Evolutionary conservation across 2,888 invertebrate genomes (phyloP).

Genomic region (Lithosia quadra): DNA sequence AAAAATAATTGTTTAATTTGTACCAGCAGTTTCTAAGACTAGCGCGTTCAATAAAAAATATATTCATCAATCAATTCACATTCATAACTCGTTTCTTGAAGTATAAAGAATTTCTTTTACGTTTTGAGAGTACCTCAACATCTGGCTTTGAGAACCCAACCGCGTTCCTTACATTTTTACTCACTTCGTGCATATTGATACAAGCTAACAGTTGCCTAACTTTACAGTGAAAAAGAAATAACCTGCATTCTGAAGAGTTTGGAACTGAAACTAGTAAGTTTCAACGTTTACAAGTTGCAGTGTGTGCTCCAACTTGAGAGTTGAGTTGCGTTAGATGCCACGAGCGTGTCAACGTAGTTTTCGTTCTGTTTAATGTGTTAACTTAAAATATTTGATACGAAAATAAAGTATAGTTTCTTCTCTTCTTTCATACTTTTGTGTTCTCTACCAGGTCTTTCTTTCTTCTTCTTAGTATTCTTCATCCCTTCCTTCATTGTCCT

Average conservation of each 20-base stretch:
- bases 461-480: too few relatives aligned
- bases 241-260: constrained; percentile 8
- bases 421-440: too few relatives aligned
- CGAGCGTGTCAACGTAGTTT: constrained; percentile 19
- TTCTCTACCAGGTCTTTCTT: too few relatives aligned
- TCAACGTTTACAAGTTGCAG: constrained; percentile 25
- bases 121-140: not conserved
- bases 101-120: not conserved
- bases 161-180: not conserved
- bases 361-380: not conserved
- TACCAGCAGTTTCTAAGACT: too few relatives aligned
- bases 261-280: constrained; percentile 6
- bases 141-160: not conserved
- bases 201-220: not conserved
- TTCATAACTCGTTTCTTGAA: not conserved
- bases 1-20: too few relatives aligned
- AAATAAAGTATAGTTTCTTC: too few relatives aligned
- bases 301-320: constrained; percentile 3
- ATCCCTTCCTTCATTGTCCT: too few relatives aligned
- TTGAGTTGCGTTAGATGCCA: not conserved
- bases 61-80: not conserved
- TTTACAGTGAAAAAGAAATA: constrained; percentile 10
- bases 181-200: not conserved
- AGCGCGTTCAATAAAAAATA: not conserved
- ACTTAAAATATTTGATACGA: not conserved